Base-by-base conservation (phyloP, 2,113 vertebrate species). In the Rhynchopsitta pachyrhyncha region DNA sequence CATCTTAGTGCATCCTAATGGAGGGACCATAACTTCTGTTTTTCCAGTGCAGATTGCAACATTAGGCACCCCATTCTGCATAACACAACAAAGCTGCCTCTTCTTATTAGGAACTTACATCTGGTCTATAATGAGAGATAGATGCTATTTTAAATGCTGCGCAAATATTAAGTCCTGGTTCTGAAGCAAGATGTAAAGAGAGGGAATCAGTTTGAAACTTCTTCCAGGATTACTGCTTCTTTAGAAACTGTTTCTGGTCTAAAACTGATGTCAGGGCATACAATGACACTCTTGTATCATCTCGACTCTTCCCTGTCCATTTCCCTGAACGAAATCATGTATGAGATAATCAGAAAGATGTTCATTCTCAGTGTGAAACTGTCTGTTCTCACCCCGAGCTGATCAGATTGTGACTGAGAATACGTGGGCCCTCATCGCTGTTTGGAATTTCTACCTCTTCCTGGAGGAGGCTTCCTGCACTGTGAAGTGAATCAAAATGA, bases 401-500 rank as follows among this genome's bases (percentile, higher is more conserved):
- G 84, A 90, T 85, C 67, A 59, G 66, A 87, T 22, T 52, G 31
- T 84, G 71, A 9, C 29, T 92, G 57, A 85, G 42, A 49, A 25
- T 50, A 82, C 33, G 47, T 14, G 59, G 20, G 20, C 18, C 44
- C 28, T 69, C 66, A 24, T 4, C 2, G 1, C 20, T 60, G 12
- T 73, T 79, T 60, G 64, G 95, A 92, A 86, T 83, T 74, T 88
- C 39, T 88, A 5, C 31, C 9, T 75, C 67, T 88, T 83, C 68
- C 69, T 4, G 5, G 52, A 82, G 60, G 27, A 85, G 18, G 35
- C 17, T 74, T 92, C 60, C 44, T 74, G 62, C 39, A 68, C 27
- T 46, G 13, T 68, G 47, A 82, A 53, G 27, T 0, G 0, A 93
- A 88, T 47, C 33, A 87, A 78, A 92, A 91, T 41, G 20, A 81